Percentiles rank a stretch among this genome's conserved stretches.
Evolutionary conservation across 1,140 invertebrate genomes (phyloP).

Genomic region (Drosophila hydei): DNA sequence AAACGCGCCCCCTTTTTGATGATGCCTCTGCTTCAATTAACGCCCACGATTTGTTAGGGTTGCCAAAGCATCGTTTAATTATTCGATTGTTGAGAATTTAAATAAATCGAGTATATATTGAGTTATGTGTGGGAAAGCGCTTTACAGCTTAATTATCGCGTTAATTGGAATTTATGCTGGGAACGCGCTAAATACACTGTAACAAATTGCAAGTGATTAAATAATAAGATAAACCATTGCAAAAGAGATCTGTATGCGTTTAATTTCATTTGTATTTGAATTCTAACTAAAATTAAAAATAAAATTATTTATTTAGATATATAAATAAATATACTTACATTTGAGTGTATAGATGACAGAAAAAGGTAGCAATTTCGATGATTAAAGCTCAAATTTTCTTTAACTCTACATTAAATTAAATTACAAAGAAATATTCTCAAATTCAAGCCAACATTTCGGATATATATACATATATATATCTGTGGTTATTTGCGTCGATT

Average conservation of each 20-base stretch:
- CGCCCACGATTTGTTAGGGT: constrained; percentile 62
- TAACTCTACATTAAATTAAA: background rate
- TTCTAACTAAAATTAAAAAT: no score
- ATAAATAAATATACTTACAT: no score
- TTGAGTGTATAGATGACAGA: no score
- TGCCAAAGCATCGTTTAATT: constrained; percentile 49
- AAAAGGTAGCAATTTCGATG: no score
- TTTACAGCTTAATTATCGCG: constrained; percentile 46
- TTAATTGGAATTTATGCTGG: constrained; percentile 46
- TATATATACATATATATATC: background rate
- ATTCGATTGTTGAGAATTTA: constrained; percentile 36
- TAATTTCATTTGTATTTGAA: no score
- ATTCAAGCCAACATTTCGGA: no score
- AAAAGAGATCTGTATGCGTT: no score
- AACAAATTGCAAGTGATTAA: background rate
- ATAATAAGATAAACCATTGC: background rate
- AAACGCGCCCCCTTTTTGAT: constrained; percentile 51
- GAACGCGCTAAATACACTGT: constrained; percentile 16
- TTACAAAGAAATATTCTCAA: no score
- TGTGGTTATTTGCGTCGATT: background rate
- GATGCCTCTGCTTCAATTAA: constrained; percentile 53
- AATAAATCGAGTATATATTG: constrained; percentile 61
- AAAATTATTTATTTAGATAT: no score
- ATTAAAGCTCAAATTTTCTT: no score
- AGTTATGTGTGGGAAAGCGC: constrained; percentile 45